phyloP scores from a whole-genome alignment of 2,888 invertebrate genomes.

The Gisinianus flammeolus region DNA sequence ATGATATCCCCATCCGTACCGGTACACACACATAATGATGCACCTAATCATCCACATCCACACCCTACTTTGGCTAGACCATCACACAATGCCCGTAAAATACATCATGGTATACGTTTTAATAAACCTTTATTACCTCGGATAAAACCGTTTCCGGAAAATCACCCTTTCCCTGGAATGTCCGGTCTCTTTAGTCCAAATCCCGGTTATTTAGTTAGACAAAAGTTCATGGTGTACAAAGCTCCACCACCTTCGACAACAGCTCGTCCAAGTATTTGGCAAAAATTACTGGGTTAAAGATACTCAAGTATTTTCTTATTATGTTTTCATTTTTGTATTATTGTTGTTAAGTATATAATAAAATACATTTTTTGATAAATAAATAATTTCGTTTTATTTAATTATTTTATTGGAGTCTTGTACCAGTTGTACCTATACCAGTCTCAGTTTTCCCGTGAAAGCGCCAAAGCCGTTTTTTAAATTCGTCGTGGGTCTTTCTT shows the following conservation, averaged over 20 bases:
- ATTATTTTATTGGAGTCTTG: too few species aligned
- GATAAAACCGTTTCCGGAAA: conserved; percentile 47
- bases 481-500: too few species aligned
- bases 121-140: background rate
- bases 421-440: too few species aligned
- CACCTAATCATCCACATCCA: background rate
- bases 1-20: background rate
- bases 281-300: background rate
- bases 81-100: too few species aligned
- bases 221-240: conserved; percentile 43
- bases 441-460: too few species aligned
- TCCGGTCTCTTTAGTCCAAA: conserved; percentile 52
- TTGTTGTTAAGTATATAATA: background rate
- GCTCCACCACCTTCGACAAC: background rate
- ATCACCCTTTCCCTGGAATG: conserved; percentile 51
- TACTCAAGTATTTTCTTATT: too few species aligned
- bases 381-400: too few species aligned
- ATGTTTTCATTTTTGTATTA: background rate
- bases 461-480: too few species aligned
- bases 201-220: conserved; percentile 53
- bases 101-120: background rate
- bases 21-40: too few species aligned
- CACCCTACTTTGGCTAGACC: background rate
- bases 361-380: background rate
- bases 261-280: conserved; percentile 13